Percentiles rank a stretch among this genome's conserved stretches.
phyloP scores from a whole-genome alignment of 2,797 vertebrate genomes.

The Diceros bicornis region DNA sequence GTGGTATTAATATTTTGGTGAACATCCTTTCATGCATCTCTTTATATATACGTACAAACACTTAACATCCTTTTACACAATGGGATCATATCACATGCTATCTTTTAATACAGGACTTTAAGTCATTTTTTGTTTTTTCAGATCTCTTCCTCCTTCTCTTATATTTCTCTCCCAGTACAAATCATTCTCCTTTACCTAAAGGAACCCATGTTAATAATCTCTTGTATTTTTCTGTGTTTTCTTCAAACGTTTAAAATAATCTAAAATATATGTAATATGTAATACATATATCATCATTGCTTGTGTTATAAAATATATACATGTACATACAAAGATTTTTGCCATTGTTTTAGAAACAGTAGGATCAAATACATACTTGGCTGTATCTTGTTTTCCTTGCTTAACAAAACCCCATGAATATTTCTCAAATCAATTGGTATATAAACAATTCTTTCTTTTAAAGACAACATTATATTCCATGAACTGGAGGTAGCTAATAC shows the following conservation, averaged over 20 bases:
- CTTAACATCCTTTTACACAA: neutral
- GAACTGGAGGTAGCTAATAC: neutral
- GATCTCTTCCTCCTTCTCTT: neutral
- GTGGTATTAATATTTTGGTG: neutral
- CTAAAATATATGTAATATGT: neutral
- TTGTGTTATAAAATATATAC: neutral
- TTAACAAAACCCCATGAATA: neutral
- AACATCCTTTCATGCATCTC: neutral
- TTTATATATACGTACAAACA: neutral
- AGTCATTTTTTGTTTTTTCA: neutral
- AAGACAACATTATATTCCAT: neutral
- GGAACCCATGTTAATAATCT: neutral
- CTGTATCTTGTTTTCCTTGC: neutral
- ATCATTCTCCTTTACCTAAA: neutral
- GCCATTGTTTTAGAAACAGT: neutral
- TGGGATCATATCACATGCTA: neutral
- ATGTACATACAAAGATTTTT: neutral
- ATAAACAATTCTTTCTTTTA: conserved; percentile 20
- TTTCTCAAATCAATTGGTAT: neutral
- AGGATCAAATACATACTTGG: neutral
- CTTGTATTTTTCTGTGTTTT: conserved; percentile 17
- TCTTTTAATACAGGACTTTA: conserved; percentile 6
- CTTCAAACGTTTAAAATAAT: neutral
- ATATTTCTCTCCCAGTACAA: neutral
- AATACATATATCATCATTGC: neutral